These are phyloP conservation scores for Amblyjoppa fuscipennis DNA, from an alignment of 2,888 invertebrate species.

Conservation along the genomic window DNA sequence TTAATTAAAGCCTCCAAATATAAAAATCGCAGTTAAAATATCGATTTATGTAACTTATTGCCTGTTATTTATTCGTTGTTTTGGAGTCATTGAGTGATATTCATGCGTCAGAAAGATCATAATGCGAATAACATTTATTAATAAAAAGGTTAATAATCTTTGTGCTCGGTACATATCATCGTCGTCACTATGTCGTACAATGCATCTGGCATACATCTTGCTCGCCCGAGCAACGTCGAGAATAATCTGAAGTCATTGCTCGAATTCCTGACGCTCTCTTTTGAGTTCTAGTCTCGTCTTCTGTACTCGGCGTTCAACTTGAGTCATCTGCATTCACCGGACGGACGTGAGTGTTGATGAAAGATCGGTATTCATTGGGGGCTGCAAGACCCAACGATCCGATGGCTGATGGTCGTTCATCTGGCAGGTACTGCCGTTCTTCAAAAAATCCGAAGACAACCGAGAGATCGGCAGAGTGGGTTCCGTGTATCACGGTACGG, in stretches of 20 bases:
- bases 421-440: conserved; percentile 89
- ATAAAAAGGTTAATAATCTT: neutral
- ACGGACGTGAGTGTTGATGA: conserved; percentile 84
- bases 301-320: neutral
- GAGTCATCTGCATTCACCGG: conserved; percentile 77
- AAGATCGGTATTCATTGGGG: neutral
- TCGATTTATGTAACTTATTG: neutral
- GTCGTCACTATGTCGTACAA: neutral
- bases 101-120: neutral
- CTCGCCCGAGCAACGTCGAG: neutral
- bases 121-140: neutral
- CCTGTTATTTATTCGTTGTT: neutral
- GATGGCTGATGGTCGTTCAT: neutral
- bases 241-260: neutral
- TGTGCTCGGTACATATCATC: neutral
- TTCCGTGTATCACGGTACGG: conserved; percentile 87
- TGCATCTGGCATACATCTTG: too few species aligned
- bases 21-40: neutral
- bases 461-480: conserved; percentile 88
- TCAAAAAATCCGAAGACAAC: conserved; percentile 89
- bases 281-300: neutral
- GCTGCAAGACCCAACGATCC: neutral
- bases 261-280: neutral
- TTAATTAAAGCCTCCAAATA: neutral
- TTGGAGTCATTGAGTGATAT: neutral